Base-by-base conservation (phyloP, 2,888 invertebrate species). In the Argyra leucocephala region DNA sequence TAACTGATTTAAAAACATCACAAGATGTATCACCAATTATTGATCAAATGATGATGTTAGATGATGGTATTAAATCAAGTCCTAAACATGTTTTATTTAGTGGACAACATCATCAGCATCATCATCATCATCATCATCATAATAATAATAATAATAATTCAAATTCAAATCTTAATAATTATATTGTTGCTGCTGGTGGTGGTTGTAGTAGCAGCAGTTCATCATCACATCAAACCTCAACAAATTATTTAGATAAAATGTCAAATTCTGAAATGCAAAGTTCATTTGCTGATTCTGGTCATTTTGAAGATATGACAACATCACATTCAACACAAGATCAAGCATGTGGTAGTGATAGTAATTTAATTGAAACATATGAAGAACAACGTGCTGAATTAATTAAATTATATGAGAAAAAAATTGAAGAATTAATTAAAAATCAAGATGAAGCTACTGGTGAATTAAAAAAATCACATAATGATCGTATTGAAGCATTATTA, bases 271-370 rank as follows among this genome's bases (percentile, higher is more conserved):
- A 90, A 75, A 85, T 89, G 82, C 87, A 87, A 72, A 86, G 87
- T 69, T 91, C 91, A 31, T 87, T 90, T 74, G 88, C 90, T 65
- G 92, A 92, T 79, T 92, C 91, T 9, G 93, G 93, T 60, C 90
- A 91, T 80, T 92, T 89, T 78, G 93, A 93, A 76, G 92, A 92
- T 80, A 82, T 88, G 72, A 86, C 87, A 22, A 86, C 86, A 72
- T 89, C 89, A 63, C 87, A 89, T 78, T 89, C 89, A 66, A 82
- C 82, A 63, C 83, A 84, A 74, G 84, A 86, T 70, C 74, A 73
- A 3, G 76, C 74, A 10, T 74, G 66, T 12, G 67, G 36, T 22
- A 66, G 65, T 15, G 63, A 67, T 36, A 60, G 36, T 22, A 60
- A 85, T 58, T 72, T 81, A 66, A 78, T 73, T 63, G 75, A 75